Evolutionary conservation across 2,888 invertebrate genomes (phyloP), one percentile per base, ranked within the genome.

Genomic region (Cheilosia soror): DNA sequence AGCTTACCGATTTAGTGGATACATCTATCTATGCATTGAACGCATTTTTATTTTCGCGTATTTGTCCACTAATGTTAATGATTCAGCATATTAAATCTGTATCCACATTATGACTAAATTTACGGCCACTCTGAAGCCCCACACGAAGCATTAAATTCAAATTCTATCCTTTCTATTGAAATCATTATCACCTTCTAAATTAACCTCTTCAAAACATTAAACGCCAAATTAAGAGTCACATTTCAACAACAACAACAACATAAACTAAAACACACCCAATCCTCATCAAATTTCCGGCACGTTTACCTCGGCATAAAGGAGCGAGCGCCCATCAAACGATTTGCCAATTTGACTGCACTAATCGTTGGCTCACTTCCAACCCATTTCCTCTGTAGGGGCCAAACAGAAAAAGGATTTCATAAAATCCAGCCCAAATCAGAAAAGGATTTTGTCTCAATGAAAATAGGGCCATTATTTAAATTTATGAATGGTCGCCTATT

Each of bases 321-420:
- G 31, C 20, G 47, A 42, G 44, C 2, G 37, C 44, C 25, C 60
- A 66, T 72, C 62, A 80, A 76, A 42, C 37, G 49, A 42, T 42
- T 72, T 63, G 29, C 72, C 55, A 78, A 83, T 75, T 65, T 73
- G 62, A 73, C 66, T 83, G 78, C 78, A 78, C 73, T 69, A 57
- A 65, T 69, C 78, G 79, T 57, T 84, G 78, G 83, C 83, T 55
- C 37, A 40, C 51, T 75, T 84, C 83, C 78, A 84, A 65, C 63
- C 25, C 63, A 60, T 79, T 83, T 84, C 58, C 57, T 60, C 75
- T 58, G 79, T 33, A n/a, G 55, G 63, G 25, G 63, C 49, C 63
- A 63, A 55, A 55, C 5, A 40, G 29, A 65, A 33, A 33, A 51
- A 27, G 27, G 53, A 33, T 66, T 37, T 42, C 40, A 37, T 27